Evolutionary conservation across 2,888 invertebrate species (phyloP).

Genomic region (Mechanitis messenoides): DNA sequence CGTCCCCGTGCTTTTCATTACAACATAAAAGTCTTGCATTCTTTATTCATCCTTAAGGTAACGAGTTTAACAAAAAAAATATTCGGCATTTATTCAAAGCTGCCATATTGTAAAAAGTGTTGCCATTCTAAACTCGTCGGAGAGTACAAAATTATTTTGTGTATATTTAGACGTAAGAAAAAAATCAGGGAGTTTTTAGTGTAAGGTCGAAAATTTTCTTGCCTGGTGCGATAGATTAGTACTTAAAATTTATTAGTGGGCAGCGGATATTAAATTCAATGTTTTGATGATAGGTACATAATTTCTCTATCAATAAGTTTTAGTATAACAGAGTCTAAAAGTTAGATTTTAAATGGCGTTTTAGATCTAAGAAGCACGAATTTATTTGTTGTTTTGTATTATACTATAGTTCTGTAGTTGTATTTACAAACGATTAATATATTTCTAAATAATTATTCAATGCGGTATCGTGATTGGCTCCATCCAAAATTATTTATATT

Average conservation of each 20-base stretch:
- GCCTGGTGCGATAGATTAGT: slow-evolving; percentile 63
- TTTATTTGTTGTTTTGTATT: slow-evolving; percentile 74
- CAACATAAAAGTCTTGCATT: slow-evolving; percentile 19
- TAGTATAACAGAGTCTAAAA: slow-evolving; percentile 41
- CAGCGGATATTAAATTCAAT: slow-evolving; percentile 29
- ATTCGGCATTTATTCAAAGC: slow-evolving; percentile 53
- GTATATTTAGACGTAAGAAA: slow-evolving; percentile 73
- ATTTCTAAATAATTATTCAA: slow-evolving; percentile 52
- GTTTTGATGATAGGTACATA: slow-evolving; percentile 27
- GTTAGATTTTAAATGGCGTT: slow-evolving; percentile 58
- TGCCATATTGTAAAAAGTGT: slow-evolving; percentile 67
- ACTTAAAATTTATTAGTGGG: slow-evolving; percentile 36
- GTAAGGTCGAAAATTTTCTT: slow-evolving; percentile 66
- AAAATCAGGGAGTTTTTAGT: slow-evolving; percentile 74
- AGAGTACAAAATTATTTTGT: slow-evolving; percentile 77
- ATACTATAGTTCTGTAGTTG: slow-evolving; percentile 58
- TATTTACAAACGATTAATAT: slow-evolving; percentile 61
- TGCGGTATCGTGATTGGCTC: slow-evolving; percentile 49
- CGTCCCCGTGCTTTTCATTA: slow-evolving; percentile 13
- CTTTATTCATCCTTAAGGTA: slow-evolving; percentile 25
- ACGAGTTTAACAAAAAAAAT: slow-evolving; percentile 35
- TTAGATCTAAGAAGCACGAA: slow-evolving; percentile 71
- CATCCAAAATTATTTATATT: slow-evolving; percentile 47
- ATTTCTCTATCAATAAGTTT: slow-evolving; percentile 32
- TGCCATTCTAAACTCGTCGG: slow-evolving; percentile 72